Evolutionary conservation across 2,888 invertebrate genomes (phyloP), one percentile per base, ranked within the genome.

Genomic region (Morpho achilles): DNA sequence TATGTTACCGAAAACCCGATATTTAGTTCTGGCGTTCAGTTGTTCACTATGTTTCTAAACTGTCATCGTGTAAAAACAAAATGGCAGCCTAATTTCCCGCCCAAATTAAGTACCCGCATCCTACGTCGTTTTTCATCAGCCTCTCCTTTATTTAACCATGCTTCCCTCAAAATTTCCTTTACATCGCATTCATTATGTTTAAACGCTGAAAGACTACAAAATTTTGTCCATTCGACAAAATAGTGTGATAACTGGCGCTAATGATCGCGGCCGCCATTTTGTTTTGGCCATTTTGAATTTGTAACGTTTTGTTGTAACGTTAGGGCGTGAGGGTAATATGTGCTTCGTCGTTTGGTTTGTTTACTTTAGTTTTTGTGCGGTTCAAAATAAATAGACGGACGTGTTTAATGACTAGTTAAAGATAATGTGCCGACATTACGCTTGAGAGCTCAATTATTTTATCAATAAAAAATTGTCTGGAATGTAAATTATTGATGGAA

Each of bases 181-280:
- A 80, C 76, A 74, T 71, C 76, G 80, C 79, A 76, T 82, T 87
- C 84, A 88, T 89, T 85, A 86, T 75, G 80, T 76, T 75, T 76
- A 79, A 82, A 79, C 79, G 80, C 75, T 87, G 82, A 90, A 88
- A 85, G 87, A 87, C 84, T 84, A 78, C 32, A 75, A 84, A 84
- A 86, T 89, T 87, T 84, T 79, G 90, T 85, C 87, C 85, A 87
- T 84, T 87, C 84, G 80, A 81, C 88, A 82, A 82, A 87, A 90
- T 89, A 89, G 89, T 89, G 85, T 77, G 87, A 85, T 87, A 87
- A 81, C 82, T 79, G 79, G 7, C 73, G 82, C 84, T 90, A 90
- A 90, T 89, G 89, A 90, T 77, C 80, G 76, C 63, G 71, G 73
- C 69, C 69, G 79, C 82, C 82, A 80, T 87, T 85, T 83, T 79